Base-by-base conservation (phyloP, 1,140 invertebrate genomes). In the Heliconius congener region DNA sequence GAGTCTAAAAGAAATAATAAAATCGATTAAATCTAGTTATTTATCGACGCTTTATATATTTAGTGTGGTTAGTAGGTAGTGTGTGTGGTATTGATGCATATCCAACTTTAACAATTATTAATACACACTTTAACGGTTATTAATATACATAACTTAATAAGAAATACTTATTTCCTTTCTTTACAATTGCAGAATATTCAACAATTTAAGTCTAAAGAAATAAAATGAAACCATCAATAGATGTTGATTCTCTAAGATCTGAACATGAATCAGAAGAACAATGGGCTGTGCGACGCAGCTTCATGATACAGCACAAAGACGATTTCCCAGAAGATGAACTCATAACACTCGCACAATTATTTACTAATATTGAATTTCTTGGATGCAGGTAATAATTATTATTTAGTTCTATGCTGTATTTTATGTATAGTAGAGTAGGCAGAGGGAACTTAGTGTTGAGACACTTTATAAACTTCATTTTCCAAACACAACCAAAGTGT, bases 291-390 rank as follows among this genome's bases (percentile, higher is more conserved):
- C 94, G 97, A 50, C 95, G 95, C 78, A 95, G 95, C 72, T 98
- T 98, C 89, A 95, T 98, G 88, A 52, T 96, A 72, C 91, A 95
- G 6, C 97, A 98, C 86, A 96, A 96, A 85, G 95, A 96, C 27
- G 96, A 96, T 84, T 97, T 97, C 92, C 92, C 96, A 1, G 96
- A 97, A 89, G 96, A 97, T 55, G 95, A 97, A 83, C 93, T 98
- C 4, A 95, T 98, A 2, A 98, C 97, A 84, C 93, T 98, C 71
- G 97, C 97, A 1, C 97, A 97, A 94, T 96, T 97, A 39, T 98
- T 98, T 89, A 96, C 96, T 1, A 98, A 98, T 91, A 95, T 98
- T 13, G 97, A 98, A 91, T 96, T 98, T 83, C 93, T 98, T 75
- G 97, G 97, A 82, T 98, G 97, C 95, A 96, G 96, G 97, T 98